Evolutionary conservation across 2,113 vertebrate species (phyloP), one percentile per base, ranked within the genome.

Genomic region (Hyla sarda): DNA sequence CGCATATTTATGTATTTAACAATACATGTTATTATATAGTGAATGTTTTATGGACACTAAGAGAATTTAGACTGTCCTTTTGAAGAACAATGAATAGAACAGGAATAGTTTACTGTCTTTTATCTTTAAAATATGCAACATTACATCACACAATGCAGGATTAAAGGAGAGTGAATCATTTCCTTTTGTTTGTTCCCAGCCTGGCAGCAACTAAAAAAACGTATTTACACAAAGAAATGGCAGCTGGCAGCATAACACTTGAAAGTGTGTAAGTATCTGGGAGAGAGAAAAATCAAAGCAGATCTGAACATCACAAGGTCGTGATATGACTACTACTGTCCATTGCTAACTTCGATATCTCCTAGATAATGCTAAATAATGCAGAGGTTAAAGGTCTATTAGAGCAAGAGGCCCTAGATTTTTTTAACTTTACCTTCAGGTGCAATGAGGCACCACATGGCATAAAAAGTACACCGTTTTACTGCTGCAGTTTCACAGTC

Each of bases 211-310:
- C 34, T 62, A 47, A 19, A 34, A 67, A 81, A 62, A 52, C 11
- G 13, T 62, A 80, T 81, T 45, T 81, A 25, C 21, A 81, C 56
- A 81, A 81, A 47, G 56, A 62, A 47, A 81, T 81, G 78, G 21
- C 52, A 58, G 30, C 52, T n/a, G 52, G 32, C 19, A n/a, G 32
- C 9, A 28, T 17, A n/a, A 6, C 21, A 16, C 50, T 41, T 37
- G 0, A n/a, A 23, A 3, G 19, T 50, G 76, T 58, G 56, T n/a
- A 21, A 75, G 50, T 19, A 11, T 77, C 19, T 58, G 30, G 17
- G 30, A 14, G 48, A 54, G 2, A 30, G 21, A 45, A n/a, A 45
- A 45, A 1, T 2, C 37, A 41, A 45, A 73, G 72, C 41, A 13
- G 41, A 48, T 47, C 72, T 74, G 21, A 13, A 48, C 37, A 74